These are phyloP conservation scores for Pseudachorutes palmiensis DNA, from an alignment of 1,140 invertebrate species.

Conservation along the genomic window DNA sequence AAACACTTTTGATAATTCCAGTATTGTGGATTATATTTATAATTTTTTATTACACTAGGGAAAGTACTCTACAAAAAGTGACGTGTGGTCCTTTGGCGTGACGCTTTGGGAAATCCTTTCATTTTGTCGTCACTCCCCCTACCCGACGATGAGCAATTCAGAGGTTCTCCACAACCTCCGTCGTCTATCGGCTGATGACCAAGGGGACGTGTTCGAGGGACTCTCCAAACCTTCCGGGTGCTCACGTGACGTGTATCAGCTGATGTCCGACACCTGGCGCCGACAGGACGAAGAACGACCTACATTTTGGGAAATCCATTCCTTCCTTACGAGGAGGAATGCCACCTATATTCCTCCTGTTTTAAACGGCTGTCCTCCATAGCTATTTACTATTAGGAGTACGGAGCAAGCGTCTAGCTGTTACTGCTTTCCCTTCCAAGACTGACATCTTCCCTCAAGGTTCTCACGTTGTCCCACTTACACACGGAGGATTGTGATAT, in stretches of 20 bases:
- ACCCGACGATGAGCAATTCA: constrained; percentile 59
- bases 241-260: constrained; percentile 74
- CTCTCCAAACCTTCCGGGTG: constrained; percentile 60
- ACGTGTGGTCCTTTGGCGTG: constrained; percentile 69
- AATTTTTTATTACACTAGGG: constrained; percentile 39
- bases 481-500: no score
- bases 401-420: no score
- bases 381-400: no score
- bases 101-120: constrained; percentile 68
- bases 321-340: constrained; percentile 77
- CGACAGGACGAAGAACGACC: constrained; percentile 66
- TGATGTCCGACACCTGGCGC: constrained; percentile 86
- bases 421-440: no score
- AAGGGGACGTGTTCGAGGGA: constrained; percentile 51
- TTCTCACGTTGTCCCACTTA: no score
- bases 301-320: constrained; percentile 74
- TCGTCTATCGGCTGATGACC: constrained; percentile 52
- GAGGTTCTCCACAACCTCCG: constrained; percentile 64
- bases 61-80: constrained; percentile 63
- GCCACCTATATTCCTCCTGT: constrained; percentile 57
- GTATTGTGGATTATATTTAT: background rate
- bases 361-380: no score
- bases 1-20: background rate
- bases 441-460: no score
- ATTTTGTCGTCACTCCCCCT: constrained; percentile 57